Percentiles rank a stretch among this genome's conserved stretches.
phyloP scores from a whole-genome alignment of 2,888 invertebrate genomes.

The Osmoderma eremita region DNA sequence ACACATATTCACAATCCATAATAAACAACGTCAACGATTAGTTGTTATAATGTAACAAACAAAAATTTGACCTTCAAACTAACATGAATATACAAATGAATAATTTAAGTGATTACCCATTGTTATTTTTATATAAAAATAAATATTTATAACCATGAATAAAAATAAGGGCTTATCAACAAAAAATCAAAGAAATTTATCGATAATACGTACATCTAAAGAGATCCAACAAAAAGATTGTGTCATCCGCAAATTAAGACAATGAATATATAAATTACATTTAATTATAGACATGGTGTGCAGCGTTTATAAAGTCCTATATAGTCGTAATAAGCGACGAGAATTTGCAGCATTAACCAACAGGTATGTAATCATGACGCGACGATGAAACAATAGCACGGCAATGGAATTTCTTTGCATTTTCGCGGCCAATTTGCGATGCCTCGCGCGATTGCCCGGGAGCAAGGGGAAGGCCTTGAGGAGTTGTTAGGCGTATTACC shows the following conservation, averaged over 20 bases:
- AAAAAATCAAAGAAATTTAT: not conserved
- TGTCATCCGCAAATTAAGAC: not conserved
- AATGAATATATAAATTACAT: not conserved
- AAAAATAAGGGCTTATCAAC: not conserved
- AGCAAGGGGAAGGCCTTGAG: slow-evolving; percentile 10
- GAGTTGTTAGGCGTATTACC: not conserved
- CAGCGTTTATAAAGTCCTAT: too few species aligned
- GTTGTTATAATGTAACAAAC: not conserved
- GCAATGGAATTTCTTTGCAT: slow-evolving; percentile 8
- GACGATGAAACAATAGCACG: not conserved
- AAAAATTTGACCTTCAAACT: slow-evolving; percentile 3
- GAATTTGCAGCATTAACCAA: slow-evolving; percentile 9
- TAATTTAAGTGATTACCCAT: not conserved
- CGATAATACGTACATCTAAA: not conserved
- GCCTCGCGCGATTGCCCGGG: slow-evolving; percentile 23
- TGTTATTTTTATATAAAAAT: not conserved
- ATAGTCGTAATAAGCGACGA: not conserved
- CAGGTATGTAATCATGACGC: slow-evolving; percentile 8
- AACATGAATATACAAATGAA: not conserved
- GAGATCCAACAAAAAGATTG: slow-evolving; percentile 1
- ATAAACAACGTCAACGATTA: too few species aligned
- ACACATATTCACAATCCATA: too few species aligned
- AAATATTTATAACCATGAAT: slow-evolving; percentile 1
- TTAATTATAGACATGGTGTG: not conserved
- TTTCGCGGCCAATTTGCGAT: slow-evolving; percentile 19